Evolutionary conservation across 2,113 vertebrate species (phyloP).

Genomic region (Leuciscus idus): DNA sequence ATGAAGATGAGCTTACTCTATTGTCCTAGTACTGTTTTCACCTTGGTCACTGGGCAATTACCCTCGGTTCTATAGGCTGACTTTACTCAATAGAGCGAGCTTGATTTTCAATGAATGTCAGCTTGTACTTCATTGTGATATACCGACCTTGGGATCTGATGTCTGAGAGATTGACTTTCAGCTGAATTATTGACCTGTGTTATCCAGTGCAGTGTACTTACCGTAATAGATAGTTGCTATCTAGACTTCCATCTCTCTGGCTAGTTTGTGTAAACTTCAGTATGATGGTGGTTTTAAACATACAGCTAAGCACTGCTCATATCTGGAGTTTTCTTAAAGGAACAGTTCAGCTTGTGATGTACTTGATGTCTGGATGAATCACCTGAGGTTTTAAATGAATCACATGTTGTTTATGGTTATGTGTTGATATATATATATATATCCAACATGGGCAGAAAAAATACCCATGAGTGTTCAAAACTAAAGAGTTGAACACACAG

Average conservation of each 20-base stretch:
- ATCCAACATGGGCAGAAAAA: no score
- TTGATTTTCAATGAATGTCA: conserved; percentile 33
- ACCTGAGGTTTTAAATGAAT: no score
- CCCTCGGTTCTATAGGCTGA: conserved; percentile 19
- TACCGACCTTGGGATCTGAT: conserved; percentile 36
- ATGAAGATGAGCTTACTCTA: conserved; percentile 33
- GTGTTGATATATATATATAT: no score
- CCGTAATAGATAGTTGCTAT: conserved; percentile 5
- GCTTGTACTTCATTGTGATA: conserved; percentile 23
- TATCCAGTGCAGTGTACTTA: conserved; percentile 12
- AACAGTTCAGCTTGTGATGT: no score
- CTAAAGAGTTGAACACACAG: no score
- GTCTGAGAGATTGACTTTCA: conserved; percentile 44
- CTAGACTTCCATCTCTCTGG: background rate
- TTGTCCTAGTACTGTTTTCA: conserved; percentile 31
- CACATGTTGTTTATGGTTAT: no score
- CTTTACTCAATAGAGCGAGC: conserved; percentile 44
- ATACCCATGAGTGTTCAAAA: no score
- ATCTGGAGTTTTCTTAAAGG: background rate
- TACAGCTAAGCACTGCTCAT: background rate
- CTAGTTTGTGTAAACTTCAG: background rate
- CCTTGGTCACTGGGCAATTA: conserved; percentile 32
- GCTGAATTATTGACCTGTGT: conserved; percentile 50
- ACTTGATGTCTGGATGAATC: no score
- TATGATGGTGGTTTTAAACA: background rate